Evolutionary conservation across 2,888 invertebrate species (phyloP), one percentile per base, ranked within the genome.

Genomic region (Drosophila monieri): DNA sequence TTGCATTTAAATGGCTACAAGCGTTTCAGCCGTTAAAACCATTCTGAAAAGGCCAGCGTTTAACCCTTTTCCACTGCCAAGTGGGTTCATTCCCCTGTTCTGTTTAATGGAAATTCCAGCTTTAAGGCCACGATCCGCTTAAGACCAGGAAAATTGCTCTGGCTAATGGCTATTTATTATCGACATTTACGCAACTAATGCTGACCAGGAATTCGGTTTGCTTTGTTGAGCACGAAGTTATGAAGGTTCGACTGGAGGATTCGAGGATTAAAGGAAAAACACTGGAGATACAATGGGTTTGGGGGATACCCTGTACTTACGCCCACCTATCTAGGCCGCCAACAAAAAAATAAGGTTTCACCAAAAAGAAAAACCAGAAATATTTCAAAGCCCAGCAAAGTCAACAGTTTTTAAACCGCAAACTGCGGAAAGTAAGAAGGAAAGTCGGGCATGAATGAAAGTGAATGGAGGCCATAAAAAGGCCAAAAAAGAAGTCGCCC

Each of bases 121-220:
- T 39, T 60, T 61, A 44, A 62, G 47, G 21, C 43, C 43, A 30
- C 21, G 10, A 15, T 14, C 25, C 35, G 27, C 18, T n/a, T 49
- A 32, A 35, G 25, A 39, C 25, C 25, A 6, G 25, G 25, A 64
- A 62, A 62, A 62, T 55, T 43, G 48, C 41, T 49, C 32, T 14
- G 54, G 44, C 49, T 72, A 62, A 72, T 72, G 73, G 71, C 48
- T 57, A 56, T 68, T 84, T 65, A 84, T 80, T 85, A 85, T 62
- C 48, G 47, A 46, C 62, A 72, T 69, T 69, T 69, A 35, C 64
- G 46, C 65, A 64, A 70, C 60, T 62, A 73, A 70, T 56, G 66
- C 78, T 57, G 56, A 47, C 46, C 58, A 55, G 41, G 41, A 64
- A 60, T 55, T 54, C 35, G 47, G 47, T 27, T 47, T 49, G 59